Evolutionary conservation across 2,888 invertebrate genomes (phyloP).

Genomic region (Odontocolon sp.): DNA sequence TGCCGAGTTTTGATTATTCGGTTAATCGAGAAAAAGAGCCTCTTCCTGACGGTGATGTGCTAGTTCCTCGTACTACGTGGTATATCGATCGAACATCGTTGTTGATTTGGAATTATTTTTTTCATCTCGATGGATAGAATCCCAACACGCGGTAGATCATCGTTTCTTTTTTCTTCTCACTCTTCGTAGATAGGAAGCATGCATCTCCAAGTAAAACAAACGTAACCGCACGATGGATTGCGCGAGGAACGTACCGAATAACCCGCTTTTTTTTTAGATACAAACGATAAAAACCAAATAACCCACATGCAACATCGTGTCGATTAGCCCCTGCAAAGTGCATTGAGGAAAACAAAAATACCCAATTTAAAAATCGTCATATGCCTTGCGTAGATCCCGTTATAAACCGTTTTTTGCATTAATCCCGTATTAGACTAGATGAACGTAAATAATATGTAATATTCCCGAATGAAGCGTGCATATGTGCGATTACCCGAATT

Average conservation of each 20-base stretch:
- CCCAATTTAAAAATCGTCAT: conserved; percentile 5
- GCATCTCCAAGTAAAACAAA: conserved; percentile 38
- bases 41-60: not conserved
- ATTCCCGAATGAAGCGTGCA: conserved; percentile 45
- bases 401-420: not conserved
- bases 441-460: conserved; percentile 6
- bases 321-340: conserved; percentile 28
- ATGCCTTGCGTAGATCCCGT: not conserved
- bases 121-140: conserved; percentile 5
- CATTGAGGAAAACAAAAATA: not conserved
- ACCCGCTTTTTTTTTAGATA: conserved; percentile 38
- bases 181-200: conserved; percentile 32
- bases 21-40: conserved; percentile 37
- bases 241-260: conserved; percentile 3
- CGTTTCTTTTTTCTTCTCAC: conserved; percentile 5
- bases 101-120: not conserved
- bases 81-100: not conserved
- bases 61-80: conserved; percentile 4
- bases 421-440: not conserved
- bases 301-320: conserved; percentile 44
- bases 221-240: not conserved
- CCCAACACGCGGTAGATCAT: conserved; percentile 19
- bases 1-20: conserved; percentile 36
- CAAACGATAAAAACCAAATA: conserved; percentile 47
- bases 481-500: conserved; percentile 17